Base-by-base conservation (phyloP, 2,888 invertebrate species). In the Chelonus formosanus region DNA sequence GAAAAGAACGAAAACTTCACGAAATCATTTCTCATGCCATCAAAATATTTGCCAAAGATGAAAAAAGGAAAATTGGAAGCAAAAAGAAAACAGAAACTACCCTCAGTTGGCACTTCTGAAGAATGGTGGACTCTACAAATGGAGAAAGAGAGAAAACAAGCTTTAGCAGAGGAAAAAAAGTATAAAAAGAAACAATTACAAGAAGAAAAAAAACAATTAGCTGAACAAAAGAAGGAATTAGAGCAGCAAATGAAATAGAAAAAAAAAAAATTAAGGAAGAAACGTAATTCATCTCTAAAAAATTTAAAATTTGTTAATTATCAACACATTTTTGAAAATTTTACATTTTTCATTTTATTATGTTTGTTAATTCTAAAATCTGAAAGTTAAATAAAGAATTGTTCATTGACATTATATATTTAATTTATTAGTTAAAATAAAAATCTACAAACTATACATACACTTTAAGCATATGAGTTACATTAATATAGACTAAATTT, bases 291-390 rank as follows among this genome's bases (percentile, higher is more conserved):
- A 40, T 40, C 40, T 5, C 40, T 40, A 40, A 4, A 4, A 40
- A 40, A 40, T 40, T 40, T 40, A 5, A 40, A 40, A 40, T 5
- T 40, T 40, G 40, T 40, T 40, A 4, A 40, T 40, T 40, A 40
- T 40, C 57, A 54, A 6, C 3, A 35, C 35, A 34, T 54, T 54
- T 34, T 54, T 35, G 4, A 34, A 3, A 34, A 54, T 5, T 54
- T 3, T 31, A 35, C 5, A 34, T 53, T 32, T 7, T 3, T 5
- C 6, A 31, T 53, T 53, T 53, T 53, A 32, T 5, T 53, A 7
- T 10, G 7, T 53, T 53, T 53, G 31, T 53, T 53, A 32, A 32
- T 53, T 53, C 7, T 7, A 53, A 53, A 31, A 31, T 53, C 32
- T 53, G 53, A 4, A 53, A 53, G 10, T 53, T 20, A 5, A 34